Percentiles rank a stretch among this genome's conserved stretches.
phyloP scores from a whole-genome alignment of 1,140 invertebrate species.

The Holcopasites calliopsidis region DNA sequence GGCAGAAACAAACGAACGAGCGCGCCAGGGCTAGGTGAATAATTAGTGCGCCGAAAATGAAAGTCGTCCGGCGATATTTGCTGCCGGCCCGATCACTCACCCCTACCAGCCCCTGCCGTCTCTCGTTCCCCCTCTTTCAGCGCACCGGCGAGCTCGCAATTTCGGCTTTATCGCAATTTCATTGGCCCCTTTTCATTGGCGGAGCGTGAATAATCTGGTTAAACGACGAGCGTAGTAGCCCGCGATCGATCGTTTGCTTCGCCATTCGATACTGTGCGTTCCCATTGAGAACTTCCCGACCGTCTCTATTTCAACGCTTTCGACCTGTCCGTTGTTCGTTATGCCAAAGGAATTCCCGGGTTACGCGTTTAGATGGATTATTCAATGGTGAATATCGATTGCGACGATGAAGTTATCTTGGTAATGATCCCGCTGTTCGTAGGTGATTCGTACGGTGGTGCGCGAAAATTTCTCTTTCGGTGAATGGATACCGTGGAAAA shows the following conservation, averaged over 20 bases:
- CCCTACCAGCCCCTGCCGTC: not conserved
- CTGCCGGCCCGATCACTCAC: conserved; percentile 55
- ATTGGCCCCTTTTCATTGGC: conserved; percentile 66
- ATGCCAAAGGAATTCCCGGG: conserved; percentile 37
- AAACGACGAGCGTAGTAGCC: conserved; percentile 58
- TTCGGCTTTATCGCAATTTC: conserved; percentile 70
- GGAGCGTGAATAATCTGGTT: conserved; percentile 68
- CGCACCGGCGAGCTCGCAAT: conserved; percentile 52
- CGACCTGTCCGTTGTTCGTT: conserved; percentile 25
- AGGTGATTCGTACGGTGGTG: not conserved
- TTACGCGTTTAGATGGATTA: too few relatives aligned
- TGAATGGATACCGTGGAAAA: not conserved
- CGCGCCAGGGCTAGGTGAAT: conserved; percentile 66
- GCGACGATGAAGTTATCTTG: conserved; percentile 35
- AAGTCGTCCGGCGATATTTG: conserved; percentile 72
- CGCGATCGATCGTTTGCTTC: conserved; percentile 58
- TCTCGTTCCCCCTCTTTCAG: conserved; percentile 2
- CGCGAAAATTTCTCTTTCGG: not conserved
- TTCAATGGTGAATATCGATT: too few relatives aligned
- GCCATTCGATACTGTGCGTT: conserved; percentile 48
- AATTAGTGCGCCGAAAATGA: conserved; percentile 72
- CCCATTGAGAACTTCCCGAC: not conserved
- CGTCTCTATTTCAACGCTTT: not conserved
- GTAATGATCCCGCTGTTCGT: not conserved
- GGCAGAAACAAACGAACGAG: conserved; percentile 68